Conservation (phyloP, 2,888 invertebrate species). For the Craniophora ligustri region DNA sequence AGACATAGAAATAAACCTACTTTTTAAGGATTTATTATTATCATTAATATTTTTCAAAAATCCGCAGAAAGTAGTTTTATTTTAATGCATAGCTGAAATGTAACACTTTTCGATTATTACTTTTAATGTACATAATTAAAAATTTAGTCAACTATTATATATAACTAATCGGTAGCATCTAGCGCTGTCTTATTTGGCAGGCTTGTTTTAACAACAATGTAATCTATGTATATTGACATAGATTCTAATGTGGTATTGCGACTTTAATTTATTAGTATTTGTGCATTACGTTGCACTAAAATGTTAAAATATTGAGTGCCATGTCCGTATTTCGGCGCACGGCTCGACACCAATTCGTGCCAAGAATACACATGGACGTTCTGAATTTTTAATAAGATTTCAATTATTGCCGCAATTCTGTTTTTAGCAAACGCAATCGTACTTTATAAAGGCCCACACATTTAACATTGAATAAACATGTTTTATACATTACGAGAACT, state of each 20-base stretch:
- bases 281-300: constrained; percentile 36
- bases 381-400: constrained; percentile 37
- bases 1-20: too few relatives aligned
- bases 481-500: constrained; percentile 32
- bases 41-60: too few relatives aligned
- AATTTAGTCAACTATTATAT: too few relatives aligned
- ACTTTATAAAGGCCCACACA: constrained; percentile 26
- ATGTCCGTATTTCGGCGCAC: constrained; percentile 45
- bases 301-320: constrained; percentile 42
- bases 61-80: too few relatives aligned
- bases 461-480: constrained; percentile 35
- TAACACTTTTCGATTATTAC: too few relatives aligned
- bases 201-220: neutral
- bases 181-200: too few relatives aligned
- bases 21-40: too few relatives aligned
- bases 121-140: too few relatives aligned
- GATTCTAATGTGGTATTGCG: constrained; percentile 31
- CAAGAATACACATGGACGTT: constrained; percentile 45
- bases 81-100: too few relatives aligned
- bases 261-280: constrained; percentile 25
- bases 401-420: constrained; percentile 35
- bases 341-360: constrained; percentile 51
- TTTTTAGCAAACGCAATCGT: constrained; percentile 14
- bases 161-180: too few relatives aligned
- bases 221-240: constrained; percentile 19